Evolutionary conservation across 2,888 invertebrate species (phyloP), one percentile per base, ranked within the genome.

Genomic region (Choreutis nemorana): DNA sequence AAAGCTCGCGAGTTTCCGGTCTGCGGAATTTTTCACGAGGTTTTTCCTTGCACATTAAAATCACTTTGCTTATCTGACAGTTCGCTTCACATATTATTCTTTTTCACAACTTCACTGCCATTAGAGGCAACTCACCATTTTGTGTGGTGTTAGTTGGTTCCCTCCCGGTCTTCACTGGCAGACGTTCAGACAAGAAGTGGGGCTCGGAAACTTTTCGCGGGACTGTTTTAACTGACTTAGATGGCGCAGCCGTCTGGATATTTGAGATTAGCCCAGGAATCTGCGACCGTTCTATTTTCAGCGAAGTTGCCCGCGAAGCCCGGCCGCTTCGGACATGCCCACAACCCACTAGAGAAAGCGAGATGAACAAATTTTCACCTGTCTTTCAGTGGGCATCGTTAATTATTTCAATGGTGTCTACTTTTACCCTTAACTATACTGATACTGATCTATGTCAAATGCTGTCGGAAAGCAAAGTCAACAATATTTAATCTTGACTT

Each of bases 111-210:
- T 58, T 67, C 73, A 73, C 75, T 68, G 65, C 44, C 61, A 56
- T 63, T 59, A 55, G 56, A 56, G 51, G 37, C 51, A 65, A 79
- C 84, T 84, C 84, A 85, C 84, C 84, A 85, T 84, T 83, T 83
- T 84, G 82, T 83, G 80, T 75, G 83, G 79, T 83, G 82, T 78
- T 81, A 73, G 81, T 79, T 79, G 75, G 75, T 77, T 79, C 78
- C 77, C 77, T 80, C 79, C 81, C 75, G 82, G 78, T 83, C 86
- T 84, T 84, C 83, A 84, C 85, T 84, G 85, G 84, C 83, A 83
- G 85, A 83, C 83, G 84, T 75, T 81, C 83, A 81, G 84, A 86
- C 85, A 85, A 87, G 86, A 86, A 88, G 86, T 88, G 87, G 86
- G 84, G 84, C 83, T 81, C 79, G 70, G 81, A 78, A 80, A 78